phyloP scores from a whole-genome alignment of 2,797 vertebrate genomes.

The Enteromius radiatus region DNA sequence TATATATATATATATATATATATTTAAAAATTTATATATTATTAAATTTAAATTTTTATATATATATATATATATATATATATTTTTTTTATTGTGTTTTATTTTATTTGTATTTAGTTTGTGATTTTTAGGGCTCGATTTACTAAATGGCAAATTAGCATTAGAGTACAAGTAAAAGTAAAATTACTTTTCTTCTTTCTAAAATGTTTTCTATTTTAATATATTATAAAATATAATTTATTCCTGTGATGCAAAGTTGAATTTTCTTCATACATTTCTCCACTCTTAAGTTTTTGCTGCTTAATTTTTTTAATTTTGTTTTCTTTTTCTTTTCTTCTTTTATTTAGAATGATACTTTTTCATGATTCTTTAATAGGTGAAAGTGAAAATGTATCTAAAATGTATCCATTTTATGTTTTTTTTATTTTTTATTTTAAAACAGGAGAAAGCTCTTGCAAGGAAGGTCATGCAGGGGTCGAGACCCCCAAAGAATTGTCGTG shows the following conservation, averaged over 20 bases:
- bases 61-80: too few species aligned
- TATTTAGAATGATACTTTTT: neutral
- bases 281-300: neutral
- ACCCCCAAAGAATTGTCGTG: conserved; percentile 72
- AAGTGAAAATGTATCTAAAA: neutral
- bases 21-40: too few species aligned
- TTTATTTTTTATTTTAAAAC: neutral
- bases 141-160: too few species aligned
- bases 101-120: too few species aligned
- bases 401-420: neutral
- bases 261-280: neutral
- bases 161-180: too few species aligned
- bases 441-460: conserved; percentile 62
- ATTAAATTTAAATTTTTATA: too few species aligned
- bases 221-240: neutral
- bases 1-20: too few species aligned
- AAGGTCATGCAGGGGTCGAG: conserved; percentile 69
- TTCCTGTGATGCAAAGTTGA: neutral
- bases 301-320: neutral
- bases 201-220: neutral
- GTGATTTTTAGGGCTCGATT: too few species aligned
- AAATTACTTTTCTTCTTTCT: neutral
- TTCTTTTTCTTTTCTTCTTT: too few species aligned
- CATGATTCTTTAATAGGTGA: neutral
- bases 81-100: too few species aligned